Base-by-base conservation (phyloP, 2,888 invertebrate genomes). In the Sycophila texana region DNA sequence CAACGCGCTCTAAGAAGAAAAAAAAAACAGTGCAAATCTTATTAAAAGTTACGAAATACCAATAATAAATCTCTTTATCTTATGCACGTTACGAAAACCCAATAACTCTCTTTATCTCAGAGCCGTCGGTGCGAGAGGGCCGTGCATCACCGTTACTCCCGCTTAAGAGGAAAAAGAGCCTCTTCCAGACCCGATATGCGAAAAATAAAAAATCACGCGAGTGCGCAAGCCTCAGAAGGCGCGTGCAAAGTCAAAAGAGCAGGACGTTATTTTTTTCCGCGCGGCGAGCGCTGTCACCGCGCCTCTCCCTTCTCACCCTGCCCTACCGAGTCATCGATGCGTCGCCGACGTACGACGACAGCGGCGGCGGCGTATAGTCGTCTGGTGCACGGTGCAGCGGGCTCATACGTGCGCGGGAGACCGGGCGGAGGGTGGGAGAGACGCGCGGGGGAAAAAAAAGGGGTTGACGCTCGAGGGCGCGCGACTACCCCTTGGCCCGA, bases 311-410 rank as follows among this genome's bases (percentile, higher is more conserved):
- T 51, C 74, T n/a, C n/a, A n/a, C n/a, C n/a, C n/a, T n/a, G 3
- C 66, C 26, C 58, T 78, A 30, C 49, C 79, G 78, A 85, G 85
- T 87, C 88, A 88, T 88, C 87, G 86, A 87, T 85, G 86, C 83
- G 81, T 79, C 84, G 82, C 79, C 39, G 39, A 39, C 39, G 39
- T n/a, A 39, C 39, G 39, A 7, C 39, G 39, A 7, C 39, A 7
- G 39, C 39, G 39, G 73, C 82, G 51, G 51, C 49, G 5, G 49
- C 71, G 57, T 5, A n/a, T n/a, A 65, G 71, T 58, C 80, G 75
- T 65, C 65, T 71, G 53, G 39, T 68, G 47, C 63, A 49, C 63
- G 55, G 14, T 22, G 39, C 47, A 22, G 13, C 22, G 53, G 12
- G 49, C 65, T 18, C 53, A 57, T 53, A 68, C 57, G 55, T 57